phyloP scores from a whole-genome alignment of 2,888 invertebrate genomes.

The Drosophila aldrichi region DNA sequence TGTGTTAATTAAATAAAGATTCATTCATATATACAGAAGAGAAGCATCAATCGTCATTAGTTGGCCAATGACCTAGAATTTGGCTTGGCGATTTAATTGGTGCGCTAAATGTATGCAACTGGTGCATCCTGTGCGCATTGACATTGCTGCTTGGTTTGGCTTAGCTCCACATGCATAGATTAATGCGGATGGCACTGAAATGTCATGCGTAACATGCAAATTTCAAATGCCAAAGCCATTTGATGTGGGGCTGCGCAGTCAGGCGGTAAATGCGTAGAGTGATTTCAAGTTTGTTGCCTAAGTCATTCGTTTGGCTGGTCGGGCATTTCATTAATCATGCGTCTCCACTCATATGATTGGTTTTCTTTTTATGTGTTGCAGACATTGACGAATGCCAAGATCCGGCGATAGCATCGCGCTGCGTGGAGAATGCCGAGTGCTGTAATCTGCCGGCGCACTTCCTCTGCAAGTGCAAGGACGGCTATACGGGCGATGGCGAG shows the following conservation, averaged over 20 bases:
- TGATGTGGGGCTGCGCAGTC: conserved; percentile 47
- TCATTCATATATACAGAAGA: not conserved
- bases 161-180: conserved; percentile 16
- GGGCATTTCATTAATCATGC: conserved; percentile 59
- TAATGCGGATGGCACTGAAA: conserved; percentile 71
- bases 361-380: conserved; percentile 78
- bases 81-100: conserved; percentile 23
- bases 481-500: conserved; percentile 96
- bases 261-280: conserved; percentile 69
- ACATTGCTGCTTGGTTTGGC: conserved; percentile 61
- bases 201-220: conserved; percentile 78
- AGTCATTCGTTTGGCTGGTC: conserved; percentile 50
- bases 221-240: conserved; percentile 45
- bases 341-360: conserved; percentile 19
- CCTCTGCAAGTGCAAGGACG: conserved; percentile 96
- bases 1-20: not conserved
- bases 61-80: not conserved
- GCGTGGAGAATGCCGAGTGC: conserved; percentile 96
- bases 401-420: conserved; percentile 92
- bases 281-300: conserved; percentile 42
- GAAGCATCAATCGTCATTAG: not conserved
- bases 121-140: conserved; percentile 76
- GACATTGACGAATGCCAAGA: conserved; percentile 98
- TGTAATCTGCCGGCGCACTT: conserved; percentile 97
- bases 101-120: conserved; percentile 66